Conservation (phyloP, 2,113 vertebrate species). For the Desmodus rotundus region DNA sequence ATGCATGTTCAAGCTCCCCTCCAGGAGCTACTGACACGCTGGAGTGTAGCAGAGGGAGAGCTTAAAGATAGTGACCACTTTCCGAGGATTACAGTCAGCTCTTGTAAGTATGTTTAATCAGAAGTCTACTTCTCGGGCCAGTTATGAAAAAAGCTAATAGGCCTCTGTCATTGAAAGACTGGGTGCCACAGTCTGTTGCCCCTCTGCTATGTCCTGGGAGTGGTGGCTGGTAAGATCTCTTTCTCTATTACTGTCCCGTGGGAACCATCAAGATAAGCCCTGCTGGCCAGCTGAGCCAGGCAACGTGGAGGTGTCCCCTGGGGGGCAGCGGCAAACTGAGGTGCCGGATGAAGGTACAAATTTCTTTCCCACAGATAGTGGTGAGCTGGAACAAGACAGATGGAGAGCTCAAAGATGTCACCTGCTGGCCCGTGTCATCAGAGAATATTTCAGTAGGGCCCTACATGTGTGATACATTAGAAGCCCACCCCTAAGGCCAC, state of each 20-base stretch:
- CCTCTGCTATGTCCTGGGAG: background rate
- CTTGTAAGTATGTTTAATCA: background rate
- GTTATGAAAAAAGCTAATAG: background rate
- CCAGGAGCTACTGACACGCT: background rate
- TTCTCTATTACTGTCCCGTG: background rate
- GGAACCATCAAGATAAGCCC: background rate
- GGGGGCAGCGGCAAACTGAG: background rate
- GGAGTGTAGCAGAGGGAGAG: background rate
- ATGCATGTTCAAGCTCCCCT: background rate
- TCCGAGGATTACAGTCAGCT: background rate
- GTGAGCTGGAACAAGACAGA: background rate
- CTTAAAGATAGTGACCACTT: accelerated
- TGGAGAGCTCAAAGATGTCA: background rate
- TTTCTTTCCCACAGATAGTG: background rate
- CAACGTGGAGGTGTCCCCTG: background rate
- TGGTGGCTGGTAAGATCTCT: background rate
- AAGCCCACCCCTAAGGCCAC: background rate
- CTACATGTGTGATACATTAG: background rate
- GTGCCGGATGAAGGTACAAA: background rate
- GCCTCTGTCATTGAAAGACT: background rate
- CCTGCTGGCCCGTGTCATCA: background rate
- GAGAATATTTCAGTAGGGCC: background rate
- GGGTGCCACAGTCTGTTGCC: background rate
- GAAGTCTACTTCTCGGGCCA: background rate
- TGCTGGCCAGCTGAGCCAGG: background rate